Base-by-base conservation (phyloP, 2,888 invertebrate species). In the Drosophila lutescens region DNA sequence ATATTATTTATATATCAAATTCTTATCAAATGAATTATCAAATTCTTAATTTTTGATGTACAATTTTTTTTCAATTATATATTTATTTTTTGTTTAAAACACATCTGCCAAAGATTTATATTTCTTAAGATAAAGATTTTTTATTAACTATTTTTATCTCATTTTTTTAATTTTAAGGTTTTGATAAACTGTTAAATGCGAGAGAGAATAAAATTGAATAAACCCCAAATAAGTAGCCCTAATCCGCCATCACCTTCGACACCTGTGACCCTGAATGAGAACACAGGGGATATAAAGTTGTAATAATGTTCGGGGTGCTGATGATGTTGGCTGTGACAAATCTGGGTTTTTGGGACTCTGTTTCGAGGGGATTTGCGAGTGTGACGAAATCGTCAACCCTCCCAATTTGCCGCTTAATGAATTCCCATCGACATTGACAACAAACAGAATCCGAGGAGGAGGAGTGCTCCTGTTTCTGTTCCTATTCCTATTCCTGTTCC, bases 331-430 rank as follows among this genome's bases (percentile, higher is more conserved):
- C 62, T 72, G 71, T 72, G 72, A 72, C 71, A 71, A 72, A 71
- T 71, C 70, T 70, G 49, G 50, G 38, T 36, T 32, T 44, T 53
- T 43, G 57, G 61, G 58, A 67, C 41, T 20, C 20, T 12, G 47
- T 49, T 34, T 34, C 30, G 41, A 61, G 46, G 61, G 68, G 66
- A 78, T 79, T 76, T 75, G 63, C 47, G 40, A 70, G 80, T 80
- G 85, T 85, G 82, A 84, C 85, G 77, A 85, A 85, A 79, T 76
- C 79, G 77, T 86, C 86, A 86, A 86, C 87, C 87, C 86, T 87
- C 87, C 80, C 80, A 88, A 86, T 86, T 84, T 85, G 70, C 75
- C 76, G 76, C 77, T 73, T 82, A 85, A 85, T 80, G 75, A 85
- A 86, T 75, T 86, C 74, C 74, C 70, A 72, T 74, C 72, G 73